Evolutionary conservation across 1,140 invertebrate species (phyloP), one percentile per base, ranked within the genome.

Genomic region (Drosophila willistoni): DNA sequence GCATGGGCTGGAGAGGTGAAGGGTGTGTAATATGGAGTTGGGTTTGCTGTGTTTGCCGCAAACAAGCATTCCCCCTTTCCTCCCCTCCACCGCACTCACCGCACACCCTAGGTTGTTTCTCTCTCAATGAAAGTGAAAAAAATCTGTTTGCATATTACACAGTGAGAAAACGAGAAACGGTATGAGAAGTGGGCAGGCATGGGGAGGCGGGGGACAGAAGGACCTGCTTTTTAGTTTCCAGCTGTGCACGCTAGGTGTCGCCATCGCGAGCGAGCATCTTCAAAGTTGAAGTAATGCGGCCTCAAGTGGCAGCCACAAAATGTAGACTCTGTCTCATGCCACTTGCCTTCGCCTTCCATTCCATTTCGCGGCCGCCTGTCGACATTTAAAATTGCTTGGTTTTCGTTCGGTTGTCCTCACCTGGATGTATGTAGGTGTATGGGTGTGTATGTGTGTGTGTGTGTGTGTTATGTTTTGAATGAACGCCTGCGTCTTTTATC

Each of bases 401-500:
- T 76, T 77, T 79, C 74, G 74, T 51, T 51, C 65, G 77, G 63
- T 80, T 89, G 77, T 87, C 83, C 77, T 89, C 84, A 89, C 84
- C 85, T 81, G 64, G 60, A 61, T 79, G 77, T 79, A 19, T 22
- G 19, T 22, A 22, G 22, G 25, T 57, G 29, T 25, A 56, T 57
- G 25, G 13, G 64, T 54, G 56, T 73, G 22, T 64, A 41, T 12
- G 29, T 39, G 51, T 73, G 39, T 73, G 51, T 56, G 17, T 55
- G 72, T 77, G 65, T 84, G 72, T 84, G 84, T 87, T 89, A 68
- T 84, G 81, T 87, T 85, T 79, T 87, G 83, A 87, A 87, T 87
- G 83, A 87, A 87, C 83, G 83, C 83, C 84, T 80, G 80, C 73
- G 84, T 89, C 83, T 87, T 87, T 87, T 87, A 87, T 87, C 83